Evolutionary conservation across 2,113 vertebrate genomes (phyloP), one percentile per base, ranked within the genome.

Genomic region (Galemys pyrenaicus): DNA sequence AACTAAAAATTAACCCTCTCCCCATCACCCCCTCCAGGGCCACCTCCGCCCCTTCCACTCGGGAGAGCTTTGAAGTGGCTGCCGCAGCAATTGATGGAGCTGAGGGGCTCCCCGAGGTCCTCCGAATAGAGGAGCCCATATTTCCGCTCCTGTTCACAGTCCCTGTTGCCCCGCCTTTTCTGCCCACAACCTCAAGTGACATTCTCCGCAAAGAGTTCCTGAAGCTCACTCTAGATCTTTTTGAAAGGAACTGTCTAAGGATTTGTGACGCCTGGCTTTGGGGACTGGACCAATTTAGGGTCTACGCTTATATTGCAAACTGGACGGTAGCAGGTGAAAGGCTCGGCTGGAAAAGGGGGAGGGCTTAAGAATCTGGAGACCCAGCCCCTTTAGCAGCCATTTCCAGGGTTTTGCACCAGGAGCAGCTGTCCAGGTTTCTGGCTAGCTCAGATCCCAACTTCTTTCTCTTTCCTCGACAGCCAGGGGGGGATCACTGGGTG

Each of bases 261-360:
- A 62, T 46, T 19, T 8, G 46, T 6, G n/a, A 37, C 12, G 7
- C 10, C 58, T 56, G 13, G 60, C 9, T 79, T 89, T 89, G 22
- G 9, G 0, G 28, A 73, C 17, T 17, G 81, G 20, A 3, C 67
- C 67, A 30, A 70, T 92, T 85, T 78, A 10, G 12, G 0, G 0
- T 79, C 62, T 88, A 79, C 89, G 92, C 95, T 80, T 89, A 89
- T 96, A 87, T 80, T 94, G 62, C 68, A 71, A 37, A 68, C 85
- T 95, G 90, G 94, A 96, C 75, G 96, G 95, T 87, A 96, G 95
- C 90, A 94, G 97, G 97, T 94, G 68, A 83, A 79, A 0, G 1
- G 37, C 77, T 94, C 91, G 0, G 54, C 56, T 3, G 64, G 35
- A 83, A 60, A 87, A 95, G 64, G 75, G 62, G 95, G 94, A 30